A percentile compares a stretch with the other conserved stretches of the same genome.
phyloP scores from a whole-genome alignment of 2,888 invertebrate species.

The Liposcelis brunnea region DNA sequence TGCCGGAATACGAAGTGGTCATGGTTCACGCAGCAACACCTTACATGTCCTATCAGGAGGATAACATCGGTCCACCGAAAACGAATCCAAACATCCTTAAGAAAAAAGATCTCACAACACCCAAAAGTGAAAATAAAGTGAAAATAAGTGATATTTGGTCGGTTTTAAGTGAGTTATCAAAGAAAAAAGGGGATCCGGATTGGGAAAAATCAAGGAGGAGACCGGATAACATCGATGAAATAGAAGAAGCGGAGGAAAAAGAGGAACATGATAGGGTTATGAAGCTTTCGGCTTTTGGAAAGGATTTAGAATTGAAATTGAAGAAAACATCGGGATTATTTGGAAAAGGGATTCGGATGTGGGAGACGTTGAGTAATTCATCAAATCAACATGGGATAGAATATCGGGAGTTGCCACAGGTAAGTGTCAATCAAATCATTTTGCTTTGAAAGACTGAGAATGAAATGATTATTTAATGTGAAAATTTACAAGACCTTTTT shows the following conservation, averaged over 20 bases:
- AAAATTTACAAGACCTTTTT: too few species aligned
- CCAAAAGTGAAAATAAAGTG: slow-evolving; percentile 19
- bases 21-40: slow-evolving; percentile 38
- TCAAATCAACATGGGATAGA: slow-evolving; percentile 62
- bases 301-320: slow-evolving; percentile 52
- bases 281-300: slow-evolving; percentile 65
- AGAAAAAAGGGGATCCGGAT: slow-evolving; percentile 25
- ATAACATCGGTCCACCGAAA: slow-evolving; percentile 23
- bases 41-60: slow-evolving; percentile 19
- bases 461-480: too few species aligned
- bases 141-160: slow-evolving; percentile 2
- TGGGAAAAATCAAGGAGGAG: slow-evolving; percentile 17
- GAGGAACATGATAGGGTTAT: slow-evolving; percentile 30
- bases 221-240: slow-evolving; percentile 10
- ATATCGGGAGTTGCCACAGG: slow-evolving; percentile 58
- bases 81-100: slow-evolving; percentile 23
- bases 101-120: slow-evolving; percentile 15
- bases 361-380: slow-evolving; percentile 59
- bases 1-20: slow-evolving; percentile 73
- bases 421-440: too few species aligned
- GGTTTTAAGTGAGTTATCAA: slow-evolving; percentile 13
- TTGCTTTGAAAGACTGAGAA: too few species aligned
- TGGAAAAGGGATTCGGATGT: slow-evolving; percentile 62
- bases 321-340: slow-evolving; percentile 61
- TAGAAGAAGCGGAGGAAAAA: slow-evolving; percentile 15